These are phyloP conservation scores for Lepus timidus DNA, from an alignment of 2,113 vertebrate genomes.

Conservation along the genomic window DNA sequence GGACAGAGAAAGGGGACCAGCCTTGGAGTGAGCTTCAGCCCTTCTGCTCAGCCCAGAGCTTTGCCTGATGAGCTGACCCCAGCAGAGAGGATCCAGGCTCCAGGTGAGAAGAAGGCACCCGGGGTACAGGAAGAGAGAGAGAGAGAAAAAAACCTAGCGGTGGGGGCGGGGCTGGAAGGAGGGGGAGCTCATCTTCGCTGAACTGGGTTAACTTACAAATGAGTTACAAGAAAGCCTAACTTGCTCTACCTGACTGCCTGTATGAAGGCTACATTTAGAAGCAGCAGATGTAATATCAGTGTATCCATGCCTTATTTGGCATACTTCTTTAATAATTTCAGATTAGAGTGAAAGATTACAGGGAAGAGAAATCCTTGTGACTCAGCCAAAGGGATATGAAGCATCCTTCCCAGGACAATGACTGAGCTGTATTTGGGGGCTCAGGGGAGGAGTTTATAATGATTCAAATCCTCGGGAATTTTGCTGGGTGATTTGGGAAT, in stretches of 20 bases:
- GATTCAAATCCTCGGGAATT: slow-evolving; percentile 23
- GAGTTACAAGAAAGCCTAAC: background rate
- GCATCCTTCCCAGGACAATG: background rate
- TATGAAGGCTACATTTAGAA: slow-evolving; percentile 18
- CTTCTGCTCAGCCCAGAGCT: background rate
- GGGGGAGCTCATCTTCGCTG: background rate
- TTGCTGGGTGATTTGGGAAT: slow-evolving; percentile 8
- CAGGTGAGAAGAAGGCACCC: background rate
- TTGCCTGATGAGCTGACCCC: background rate
- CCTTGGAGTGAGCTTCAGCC: background rate
- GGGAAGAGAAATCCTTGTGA: slow-evolving; percentile 39
- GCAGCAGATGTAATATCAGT: background rate
- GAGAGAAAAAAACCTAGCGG: background rate
- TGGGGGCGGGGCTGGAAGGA: background rate
- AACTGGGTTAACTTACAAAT: slow-evolving; percentile 1
- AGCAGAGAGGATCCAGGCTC: background rate
- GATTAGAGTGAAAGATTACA: background rate
- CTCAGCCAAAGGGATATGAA: background rate
- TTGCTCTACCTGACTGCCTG: background rate
- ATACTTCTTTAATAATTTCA: slow-evolving; percentile 32
- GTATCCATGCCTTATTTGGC: background rate
- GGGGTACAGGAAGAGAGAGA: background rate
- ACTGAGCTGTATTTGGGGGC: background rate
- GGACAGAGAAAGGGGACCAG: background rate
- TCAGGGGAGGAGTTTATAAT: slow-evolving; percentile 1